Percentiles rank a stretch among this genome's conserved stretches.
phyloP scores from a whole-genome alignment of 2,113 vertebrate species.

The Microcebus murinus region DNA sequence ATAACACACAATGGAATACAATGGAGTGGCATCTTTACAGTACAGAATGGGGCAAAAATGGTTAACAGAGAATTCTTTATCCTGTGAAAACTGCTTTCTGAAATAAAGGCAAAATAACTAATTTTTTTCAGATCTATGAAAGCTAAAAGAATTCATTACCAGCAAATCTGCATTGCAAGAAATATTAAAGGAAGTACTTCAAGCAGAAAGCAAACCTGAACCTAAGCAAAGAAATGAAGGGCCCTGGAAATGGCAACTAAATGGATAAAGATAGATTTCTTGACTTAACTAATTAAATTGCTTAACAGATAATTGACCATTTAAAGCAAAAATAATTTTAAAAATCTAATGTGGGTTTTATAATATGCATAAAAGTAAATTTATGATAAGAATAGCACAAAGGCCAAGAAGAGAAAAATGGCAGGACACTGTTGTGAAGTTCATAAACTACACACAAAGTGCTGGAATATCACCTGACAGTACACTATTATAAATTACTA shows the following conservation, averaged over 20 bases:
- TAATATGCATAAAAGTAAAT: neutral
- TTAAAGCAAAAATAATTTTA: conserved; percentile 30
- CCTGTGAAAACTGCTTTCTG: neutral
- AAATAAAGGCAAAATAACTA: conserved; percentile 12
- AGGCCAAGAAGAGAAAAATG: neutral
- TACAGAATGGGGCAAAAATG: neutral
- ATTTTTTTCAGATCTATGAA: neutral
- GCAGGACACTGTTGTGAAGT: neutral
- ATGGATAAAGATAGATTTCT: neutral
- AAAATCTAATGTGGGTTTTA: neutral
- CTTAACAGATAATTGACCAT: neutral
- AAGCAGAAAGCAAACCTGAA: conserved; percentile 34
- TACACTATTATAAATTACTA: neutral
- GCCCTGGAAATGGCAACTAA: neutral
- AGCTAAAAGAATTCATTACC: conserved; percentile 51
- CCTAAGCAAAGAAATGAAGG: conserved; percentile 27
- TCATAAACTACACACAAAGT: neutral
- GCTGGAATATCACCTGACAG: neutral
- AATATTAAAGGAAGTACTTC: conserved; percentile 8
- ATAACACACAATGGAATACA: neutral
- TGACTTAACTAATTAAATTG: conserved; percentile 30
- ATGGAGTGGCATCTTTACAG: neutral
- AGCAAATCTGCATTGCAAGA: neutral
- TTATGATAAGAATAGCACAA: neutral
- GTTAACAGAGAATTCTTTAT: conserved; percentile 29